These are phyloP conservation scores for Neoseiulus cucumeris DNA, from an alignment of 1,140 invertebrate genomes.

Conservation along the genomic window DNA sequence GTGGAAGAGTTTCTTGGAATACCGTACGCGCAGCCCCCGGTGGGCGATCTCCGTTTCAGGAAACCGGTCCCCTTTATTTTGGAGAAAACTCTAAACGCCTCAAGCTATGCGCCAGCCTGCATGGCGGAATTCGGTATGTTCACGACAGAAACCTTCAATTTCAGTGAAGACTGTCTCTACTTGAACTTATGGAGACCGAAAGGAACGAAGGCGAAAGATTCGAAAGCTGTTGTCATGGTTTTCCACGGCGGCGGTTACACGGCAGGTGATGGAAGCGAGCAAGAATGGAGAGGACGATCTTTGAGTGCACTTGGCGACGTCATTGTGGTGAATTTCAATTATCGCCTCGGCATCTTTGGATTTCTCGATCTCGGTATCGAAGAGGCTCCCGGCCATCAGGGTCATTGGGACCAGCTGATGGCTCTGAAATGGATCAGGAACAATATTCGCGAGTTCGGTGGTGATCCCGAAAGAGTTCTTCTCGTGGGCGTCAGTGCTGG, in stretches of 20 bases:
- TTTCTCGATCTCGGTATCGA: constrained; percentile 43
- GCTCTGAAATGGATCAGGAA: constrained; percentile 28
- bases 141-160: background rate
- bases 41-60: constrained; percentile 34
- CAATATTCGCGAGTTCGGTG: constrained; percentile 25
- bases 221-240: constrained; percentile 48
- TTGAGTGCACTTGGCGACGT: constrained; percentile 26
- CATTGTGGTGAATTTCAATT: constrained; percentile 60
- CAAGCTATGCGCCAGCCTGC: background rate
- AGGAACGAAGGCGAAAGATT: constrained; percentile 32
- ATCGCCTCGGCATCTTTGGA: constrained; percentile 46
- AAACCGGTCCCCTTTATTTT: background rate
- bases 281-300: constrained; percentile 29
- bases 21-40: constrained; percentile 44
- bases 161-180: constrained; percentile 54
- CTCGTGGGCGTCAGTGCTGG: constrained; percentile 33
- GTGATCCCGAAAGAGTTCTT: constrained; percentile 22
- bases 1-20: constrained; percentile 41
- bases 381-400: constrained; percentile 22
- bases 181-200: constrained; percentile 48
- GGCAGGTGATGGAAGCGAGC: constrained; percentile 41
- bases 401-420: constrained; percentile 26
- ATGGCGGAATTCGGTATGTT: background rate
- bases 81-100: background rate
- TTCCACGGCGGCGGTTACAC: constrained; percentile 46